Evolutionary conservation across 1,140 invertebrate genomes (phyloP), one percentile per base, ranked within the genome.

Genomic region (Adelges cooleyi): DNA sequence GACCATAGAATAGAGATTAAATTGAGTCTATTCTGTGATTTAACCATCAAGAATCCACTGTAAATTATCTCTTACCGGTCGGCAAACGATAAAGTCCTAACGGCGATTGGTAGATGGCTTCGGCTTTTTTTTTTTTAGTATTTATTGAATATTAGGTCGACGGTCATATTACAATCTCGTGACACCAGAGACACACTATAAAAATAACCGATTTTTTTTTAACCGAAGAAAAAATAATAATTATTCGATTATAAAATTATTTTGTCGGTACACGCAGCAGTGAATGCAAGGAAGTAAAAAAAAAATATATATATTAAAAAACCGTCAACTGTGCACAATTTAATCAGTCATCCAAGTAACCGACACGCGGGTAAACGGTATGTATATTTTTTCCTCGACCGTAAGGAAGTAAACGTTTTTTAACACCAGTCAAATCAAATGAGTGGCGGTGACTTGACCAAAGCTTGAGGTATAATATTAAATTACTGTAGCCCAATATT

Each of bases 301-400:
- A 11, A 42, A 23, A 15, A 20, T 29, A 48, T 46, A 33, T 20
- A 18, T 18, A 11, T 11, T 17, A 3, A 44, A n/a, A 42, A 59
- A 59, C 42, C n/a, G 56, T 62, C 56, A 40, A 62, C 9, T 25
- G 17, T 46, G 56, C 56, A 62, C 46, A 62, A 62, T 62, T 62
- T 62, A 62, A 62, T 62, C 56, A 62, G 56, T 46, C 42, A 18
- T 62, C 25, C 25, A 15, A 62, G 25, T 15, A 44, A 46, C 25
- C n/a, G 3, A 48, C 5, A 18, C 2, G 13, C 18, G n/a, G n/a
- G n/a, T n/a, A 5, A 33, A 33, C 29, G 29, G 29, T 20, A 23
- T 40, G 42, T 17, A n/a, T 0, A 40, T 48, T 46, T 48, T 48
- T 48, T 62, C 44, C 18, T 44, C 2, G 29, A 11, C 29, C 29